Base-by-base conservation (phyloP, 37 sponge, comb jelly and placozoan species). In the Amphimedon queenslandica region DNA sequence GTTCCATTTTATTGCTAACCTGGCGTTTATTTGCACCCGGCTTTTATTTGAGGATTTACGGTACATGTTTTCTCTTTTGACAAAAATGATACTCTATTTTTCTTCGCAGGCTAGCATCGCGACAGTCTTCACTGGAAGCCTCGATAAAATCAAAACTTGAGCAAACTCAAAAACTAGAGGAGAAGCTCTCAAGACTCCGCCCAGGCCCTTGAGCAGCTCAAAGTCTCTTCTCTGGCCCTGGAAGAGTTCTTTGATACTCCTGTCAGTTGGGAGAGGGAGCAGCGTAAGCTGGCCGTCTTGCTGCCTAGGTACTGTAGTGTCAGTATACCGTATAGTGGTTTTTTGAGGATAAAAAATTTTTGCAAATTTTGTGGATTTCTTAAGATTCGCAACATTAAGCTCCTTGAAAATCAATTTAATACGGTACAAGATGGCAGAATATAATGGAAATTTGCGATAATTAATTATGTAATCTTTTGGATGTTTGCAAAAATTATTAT, bases 191-290 rank as follows among this genome's bases (percentile, higher is more conserved):
- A 37, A 72, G 77, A 24, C 71, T 89, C 11, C 72, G 68, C 4
- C 87, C 91, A 3, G n/a, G 43, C 87, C 8, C 82, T 86, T 25
- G 86, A 82, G 24, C 53, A 51, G 4, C 55, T 86, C 21, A 69
- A 70, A 20, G 66, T 70, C 61, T 86, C 93, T 30, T 68, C 93
- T 5, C 66, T 81, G 24, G 92, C 93, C 4, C 56, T 92, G 6
- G 92, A 92, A 32, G 92, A 88, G 40, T 33, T 61, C 0, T 69
- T 92, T 36, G 60, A 57, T 27, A 43, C 81, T 34, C 82, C 86
- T 5, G 64, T 92, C 42, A 87, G 81, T 57, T 75, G 66, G 67
- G 60, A 65, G 42, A 80, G 79, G 63, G 79, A 72, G 41, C 84
- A 89, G 64, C 32, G 69, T 61, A 61, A 68, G 37, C 8, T 80